Base-by-base conservation (phyloP, 2,797 vertebrate species). In the Australoheros facetus region DNA sequence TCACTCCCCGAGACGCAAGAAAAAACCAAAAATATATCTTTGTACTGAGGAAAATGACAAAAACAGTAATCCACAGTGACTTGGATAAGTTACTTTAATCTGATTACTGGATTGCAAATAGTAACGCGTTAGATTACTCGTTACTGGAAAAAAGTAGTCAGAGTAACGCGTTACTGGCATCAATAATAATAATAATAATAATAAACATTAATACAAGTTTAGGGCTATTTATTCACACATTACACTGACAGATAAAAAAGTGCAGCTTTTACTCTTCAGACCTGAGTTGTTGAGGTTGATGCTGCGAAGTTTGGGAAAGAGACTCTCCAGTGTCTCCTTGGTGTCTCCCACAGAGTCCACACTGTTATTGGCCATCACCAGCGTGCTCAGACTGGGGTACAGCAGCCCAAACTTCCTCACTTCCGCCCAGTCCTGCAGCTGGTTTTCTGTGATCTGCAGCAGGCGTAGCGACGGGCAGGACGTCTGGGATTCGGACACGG, bases 201-300 rank as follows among this genome's bases (percentile, higher is more conserved):
- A 19, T 13, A 23, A 45, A 4, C 9, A 42, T 11, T 11, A 3
- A 39, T 4, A 10, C n/a, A 12, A 54, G 13, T 73, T 81, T 1
- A 73, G 37, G 1, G 28, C 4, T 2, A 55, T 58, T 53, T 30
- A 7, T 48, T 62, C 7, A 23, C 26, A 30, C 7, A 60, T 10
- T 3, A 6, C 23, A 16, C 23, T 56, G 5, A 19, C 42, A 34
- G 28, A 19, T 9, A 51, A 30, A 42, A 13, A 16, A 19, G 10
- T 16, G 4, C 37, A n/a, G 14, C 12, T 59, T 32, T 42, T 8
- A 26, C 16, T 1, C 1, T 59, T 16, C 94, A 87, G 87, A 99
- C 98, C 97, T 95, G 98, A 97, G 93, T 99, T 98, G 94, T 97
- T 98, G 88, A 99, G 96, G 93, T 98, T 99, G 95, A 99, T 96